Percentiles rank a stretch among this genome's conserved stretches.
Evolutionary conservation across 37 sponge, comb jelly and placozoan species (phyloP).

Genomic region (Axinella damicornis): DNA sequence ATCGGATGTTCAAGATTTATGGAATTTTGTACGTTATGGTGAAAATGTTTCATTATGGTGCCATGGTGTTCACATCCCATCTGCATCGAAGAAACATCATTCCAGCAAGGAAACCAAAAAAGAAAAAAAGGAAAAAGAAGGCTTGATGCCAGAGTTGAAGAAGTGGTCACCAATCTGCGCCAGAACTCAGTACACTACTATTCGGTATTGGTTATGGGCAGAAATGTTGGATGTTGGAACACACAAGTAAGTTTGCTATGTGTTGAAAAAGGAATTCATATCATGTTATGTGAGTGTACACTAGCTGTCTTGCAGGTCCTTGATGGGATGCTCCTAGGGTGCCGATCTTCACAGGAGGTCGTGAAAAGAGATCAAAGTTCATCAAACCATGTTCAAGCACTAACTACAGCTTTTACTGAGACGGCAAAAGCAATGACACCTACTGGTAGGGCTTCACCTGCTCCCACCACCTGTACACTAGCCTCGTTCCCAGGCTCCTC

Average conservation of each 20-base stretch:
- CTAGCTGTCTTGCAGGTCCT: no score
- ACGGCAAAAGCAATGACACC: not conserved
- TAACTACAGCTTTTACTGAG: not conserved
- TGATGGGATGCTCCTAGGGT: not conserved
- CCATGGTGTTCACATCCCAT: not conserved
- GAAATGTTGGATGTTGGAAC: constrained; percentile 14
- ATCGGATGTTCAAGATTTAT: not conserved
- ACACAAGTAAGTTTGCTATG: not conserved
- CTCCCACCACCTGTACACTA: no score
- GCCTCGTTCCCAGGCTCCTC: no score
- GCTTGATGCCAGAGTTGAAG: not conserved
- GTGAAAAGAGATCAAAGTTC: not conserved
- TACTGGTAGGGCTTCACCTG: no score
- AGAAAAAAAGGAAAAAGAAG: not conserved
- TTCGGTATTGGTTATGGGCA: not conserved
- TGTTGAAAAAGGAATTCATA: no score
- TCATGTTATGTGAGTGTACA: no score
- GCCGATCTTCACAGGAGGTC: not conserved
- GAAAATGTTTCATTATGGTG: not conserved
- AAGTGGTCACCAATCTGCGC: not conserved
- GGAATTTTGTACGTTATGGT: not conserved
- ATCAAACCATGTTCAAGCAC: not conserved
- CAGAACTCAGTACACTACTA: not conserved
- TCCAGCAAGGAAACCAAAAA: no score
- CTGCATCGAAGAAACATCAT: not conserved